phyloP scores from a whole-genome alignment of 2,888 invertebrate genomes.

The Coenonympha arcania region DNA sequence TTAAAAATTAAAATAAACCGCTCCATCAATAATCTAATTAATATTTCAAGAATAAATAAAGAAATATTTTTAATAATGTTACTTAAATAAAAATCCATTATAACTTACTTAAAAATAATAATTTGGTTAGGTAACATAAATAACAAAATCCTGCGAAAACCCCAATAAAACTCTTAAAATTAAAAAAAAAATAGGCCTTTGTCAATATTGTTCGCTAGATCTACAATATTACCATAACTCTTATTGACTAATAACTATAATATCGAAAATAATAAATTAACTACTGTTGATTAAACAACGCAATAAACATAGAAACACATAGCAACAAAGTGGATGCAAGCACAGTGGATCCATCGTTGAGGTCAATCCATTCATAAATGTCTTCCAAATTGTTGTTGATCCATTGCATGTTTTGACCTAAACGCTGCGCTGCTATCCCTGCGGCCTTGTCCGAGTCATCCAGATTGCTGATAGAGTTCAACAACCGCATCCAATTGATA shows the following conservation, averaged over 20 bases:
- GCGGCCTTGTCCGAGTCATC: slow-evolving; percentile 40
- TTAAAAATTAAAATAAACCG: background rate
- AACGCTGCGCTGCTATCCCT: slow-evolving; percentile 28
- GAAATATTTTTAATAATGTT: too few relatives aligned
- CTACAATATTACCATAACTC: background rate
- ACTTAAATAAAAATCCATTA: too few relatives aligned
- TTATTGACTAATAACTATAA: background rate
- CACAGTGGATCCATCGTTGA: slow-evolving; percentile 51
- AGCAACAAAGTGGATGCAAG: slow-evolving; percentile 46
- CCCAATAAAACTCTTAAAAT: background rate
- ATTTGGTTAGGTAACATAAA: background rate
- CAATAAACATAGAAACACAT: slow-evolving; percentile 39
- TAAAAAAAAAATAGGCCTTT: background rate
- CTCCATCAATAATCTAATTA: slow-evolving; percentile 2
- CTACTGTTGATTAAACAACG: slow-evolving; percentile 38
- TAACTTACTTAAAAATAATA: slow-evolving; percentile 40
- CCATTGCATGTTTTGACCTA: slow-evolving; percentile 45
- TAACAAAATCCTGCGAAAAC: background rate
- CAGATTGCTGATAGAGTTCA: slow-evolving; percentile 40
- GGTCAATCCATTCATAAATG: slow-evolving; percentile 62
- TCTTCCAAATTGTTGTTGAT: slow-evolving; percentile 29
- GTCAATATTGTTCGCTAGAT: background rate
- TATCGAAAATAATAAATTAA: slow-evolving; percentile 9
- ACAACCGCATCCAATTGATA: slow-evolving; percentile 40
- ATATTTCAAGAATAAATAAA: too few relatives aligned